Conservation (phyloP, 1,140 invertebrate species). For the Drosophila oshimai region DNA sequence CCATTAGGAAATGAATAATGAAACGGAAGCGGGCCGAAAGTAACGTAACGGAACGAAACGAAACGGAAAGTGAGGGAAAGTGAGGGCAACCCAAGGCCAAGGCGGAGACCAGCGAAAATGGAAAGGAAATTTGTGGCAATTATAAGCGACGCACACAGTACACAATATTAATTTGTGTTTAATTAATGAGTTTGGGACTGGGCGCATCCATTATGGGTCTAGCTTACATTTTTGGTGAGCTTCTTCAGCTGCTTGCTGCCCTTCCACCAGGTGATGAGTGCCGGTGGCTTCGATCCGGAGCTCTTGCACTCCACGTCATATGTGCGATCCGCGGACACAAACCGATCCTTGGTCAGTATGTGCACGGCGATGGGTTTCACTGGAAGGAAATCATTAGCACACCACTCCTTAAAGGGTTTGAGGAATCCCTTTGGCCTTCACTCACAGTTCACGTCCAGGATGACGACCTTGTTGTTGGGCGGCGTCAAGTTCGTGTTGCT, state of each 20-base stretch:
- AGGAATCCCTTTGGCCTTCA: constrained; percentile 59
- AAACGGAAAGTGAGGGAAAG: constrained; percentile 2
- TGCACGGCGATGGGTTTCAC: constrained; percentile 92
- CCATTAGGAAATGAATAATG: constrained; percentile 80
- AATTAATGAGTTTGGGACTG: constrained; percentile 52
- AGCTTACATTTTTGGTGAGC: constrained; percentile 90
- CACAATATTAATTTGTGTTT: constrained; percentile 70
- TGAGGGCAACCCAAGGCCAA: constrained; percentile 20
- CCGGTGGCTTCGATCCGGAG: constrained; percentile 90
- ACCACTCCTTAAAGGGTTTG: no score
- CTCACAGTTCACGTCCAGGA: constrained; percentile 94
- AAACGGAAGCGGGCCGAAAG: constrained; percentile 43
- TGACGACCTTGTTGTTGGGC: constrained; percentile 89
- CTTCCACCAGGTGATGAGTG: constrained; percentile 94
- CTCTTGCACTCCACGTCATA: constrained; percentile 93
- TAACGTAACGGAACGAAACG: constrained; percentile 8
- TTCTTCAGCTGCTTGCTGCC: constrained; percentile 90
- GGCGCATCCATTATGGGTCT: constrained; percentile 40
- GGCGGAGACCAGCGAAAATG: constrained; percentile 27
- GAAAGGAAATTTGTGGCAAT: constrained; percentile 70
- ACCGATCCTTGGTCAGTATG: constrained; percentile 90
- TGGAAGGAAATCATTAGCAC: constrained; percentile 78
- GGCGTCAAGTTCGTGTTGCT: constrained; percentile 92
- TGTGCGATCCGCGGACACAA: constrained; percentile 90
- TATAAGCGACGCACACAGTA: constrained; percentile 54